These are phyloP conservation scores for Cryptocephalus primarius DNA, from an alignment of 2,888 invertebrate species.

Conservation along the genomic window DNA sequence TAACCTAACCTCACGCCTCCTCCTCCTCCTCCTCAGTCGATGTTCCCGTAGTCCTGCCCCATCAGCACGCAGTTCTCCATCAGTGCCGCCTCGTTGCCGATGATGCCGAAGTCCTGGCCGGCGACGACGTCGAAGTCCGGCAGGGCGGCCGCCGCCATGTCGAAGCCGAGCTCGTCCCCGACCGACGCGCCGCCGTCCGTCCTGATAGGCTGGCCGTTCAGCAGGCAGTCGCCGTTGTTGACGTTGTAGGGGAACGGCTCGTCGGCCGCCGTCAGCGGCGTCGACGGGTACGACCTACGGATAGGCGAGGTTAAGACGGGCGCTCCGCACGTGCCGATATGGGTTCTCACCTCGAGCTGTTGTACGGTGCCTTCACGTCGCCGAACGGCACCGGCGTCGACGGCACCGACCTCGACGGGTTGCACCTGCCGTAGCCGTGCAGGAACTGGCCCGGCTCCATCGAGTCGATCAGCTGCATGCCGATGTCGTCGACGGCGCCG, in stretches of 20 bases:
- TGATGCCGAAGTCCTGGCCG: constrained; percentile 11
- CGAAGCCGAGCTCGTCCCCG: constrained; percentile 2
- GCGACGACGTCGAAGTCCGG: constrained; percentile 13
- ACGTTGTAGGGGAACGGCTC: constrained; percentile 30
- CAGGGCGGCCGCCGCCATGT: constrained; percentile 1
- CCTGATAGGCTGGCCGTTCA: constrained; percentile 35
- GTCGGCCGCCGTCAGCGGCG: constrained; percentile 46
- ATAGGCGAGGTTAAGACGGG: too few relatives aligned
- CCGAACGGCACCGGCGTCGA: constrained; percentile 45
- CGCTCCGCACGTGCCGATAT: too few relatives aligned
- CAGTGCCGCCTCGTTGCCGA: constrained; percentile 18
- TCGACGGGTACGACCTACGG: constrained; percentile 69
- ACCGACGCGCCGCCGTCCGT: constrained; percentile 12
- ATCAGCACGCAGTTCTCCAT: constrained; percentile 22
- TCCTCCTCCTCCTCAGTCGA: constrained; percentile 10
- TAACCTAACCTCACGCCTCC: too few relatives aligned
- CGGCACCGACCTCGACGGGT: constrained; percentile 56
- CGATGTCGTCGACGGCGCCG: constrained; percentile 18
- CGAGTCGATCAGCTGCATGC: constrained; percentile 8
- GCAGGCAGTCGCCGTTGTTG: constrained; percentile 32
- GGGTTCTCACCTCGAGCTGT: background rate
- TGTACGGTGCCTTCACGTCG: constrained; percentile 33
- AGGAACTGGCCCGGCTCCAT: constrained; percentile 2
- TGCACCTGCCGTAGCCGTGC: constrained; percentile 15
- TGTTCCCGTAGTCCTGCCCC: constrained; percentile 22